A percentile compares a stretch with the other conserved stretches of the same genome.
Evolutionary conservation across 2,888 invertebrate species (phyloP).

Genomic region (Acronicta aceris): DNA sequence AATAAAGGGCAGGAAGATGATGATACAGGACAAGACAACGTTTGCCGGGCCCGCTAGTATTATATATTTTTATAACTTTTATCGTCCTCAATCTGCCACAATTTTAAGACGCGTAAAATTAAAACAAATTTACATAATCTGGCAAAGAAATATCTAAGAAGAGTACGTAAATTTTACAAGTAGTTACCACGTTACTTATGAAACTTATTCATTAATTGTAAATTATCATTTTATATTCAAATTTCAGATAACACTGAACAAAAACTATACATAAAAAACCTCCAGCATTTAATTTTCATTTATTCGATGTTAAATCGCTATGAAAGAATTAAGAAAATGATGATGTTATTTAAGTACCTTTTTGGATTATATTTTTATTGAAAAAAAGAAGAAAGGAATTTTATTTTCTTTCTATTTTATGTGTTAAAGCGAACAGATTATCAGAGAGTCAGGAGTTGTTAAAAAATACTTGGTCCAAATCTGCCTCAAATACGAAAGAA

Average conservation of each 20-base stretch:
- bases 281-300: background rate
- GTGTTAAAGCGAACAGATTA: no score
- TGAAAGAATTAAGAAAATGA: conserved; percentile 9
- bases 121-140: background rate
- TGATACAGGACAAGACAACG: no score
- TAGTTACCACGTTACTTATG: conserved; percentile 4
- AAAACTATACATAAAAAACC: background rate
- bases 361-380: no score
- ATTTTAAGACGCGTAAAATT: background rate
- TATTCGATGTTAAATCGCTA: background rate
- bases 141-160: conserved; percentile 12
- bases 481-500: no score
- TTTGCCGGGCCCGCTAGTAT: no score
- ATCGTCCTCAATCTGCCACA: conserved; percentile 7
- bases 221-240: conserved; percentile 9
- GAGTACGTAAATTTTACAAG: no score
- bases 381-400: background rate
- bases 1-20: no score
- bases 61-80: conserved; percentile 4
- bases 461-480: no score
- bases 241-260: no score
- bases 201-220: conserved; percentile 15
- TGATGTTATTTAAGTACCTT: background rate
- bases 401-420: no score
- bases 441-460: no score